Evolutionary conservation across 2,888 invertebrate genomes (phyloP), one percentile per base, ranked within the genome.

Genomic region (Heliconius sara): DNA sequence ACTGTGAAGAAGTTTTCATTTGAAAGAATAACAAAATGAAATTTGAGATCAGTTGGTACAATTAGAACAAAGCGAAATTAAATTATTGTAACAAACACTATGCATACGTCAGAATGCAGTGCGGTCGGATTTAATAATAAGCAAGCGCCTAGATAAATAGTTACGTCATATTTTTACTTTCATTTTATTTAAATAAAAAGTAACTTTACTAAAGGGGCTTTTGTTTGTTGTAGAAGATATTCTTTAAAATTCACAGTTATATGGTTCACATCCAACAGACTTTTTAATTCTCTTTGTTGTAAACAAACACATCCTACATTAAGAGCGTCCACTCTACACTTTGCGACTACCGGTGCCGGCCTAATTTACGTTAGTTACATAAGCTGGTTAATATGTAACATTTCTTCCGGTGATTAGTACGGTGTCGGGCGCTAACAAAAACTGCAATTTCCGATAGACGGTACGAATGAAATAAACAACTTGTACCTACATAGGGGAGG

Each of bases 301-400:
- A 39, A 39, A 9, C 39, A 9, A 39, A 39, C 39, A 39, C 39
- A 39, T 39, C 39, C 39, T 16, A 66, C 67, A 70, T 43, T 0
- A 70, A 43, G 68, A 7, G 43, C 13, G 68, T 43, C 66, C 30
- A 19, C 66, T 63, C 27, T 52, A 65, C 65, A 78, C 10, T 30
- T 77, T 66, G 72, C 72, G 72, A 57, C 72, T 43, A 27, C 77
- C 63, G 27, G n/a, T 39, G 2, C 34, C 47, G 72, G 52, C n/a
- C 65, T n/a, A 30, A 57, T 65, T 72, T 65, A 72, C 78, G 78
- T 72, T 72, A 66, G 16, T 70, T 66, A 73, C 78, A 66, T 78
- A 78, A 78, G 73, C 66, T 73, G 72, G 72, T 72, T 65, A 30
- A 65, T 47, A 71, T 52, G 34, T 66, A 25, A 57, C 27, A 73